Evolutionary conservation across 2,888 invertebrate genomes (phyloP).

Genomic region (Protophormia terraenovae): DNA sequence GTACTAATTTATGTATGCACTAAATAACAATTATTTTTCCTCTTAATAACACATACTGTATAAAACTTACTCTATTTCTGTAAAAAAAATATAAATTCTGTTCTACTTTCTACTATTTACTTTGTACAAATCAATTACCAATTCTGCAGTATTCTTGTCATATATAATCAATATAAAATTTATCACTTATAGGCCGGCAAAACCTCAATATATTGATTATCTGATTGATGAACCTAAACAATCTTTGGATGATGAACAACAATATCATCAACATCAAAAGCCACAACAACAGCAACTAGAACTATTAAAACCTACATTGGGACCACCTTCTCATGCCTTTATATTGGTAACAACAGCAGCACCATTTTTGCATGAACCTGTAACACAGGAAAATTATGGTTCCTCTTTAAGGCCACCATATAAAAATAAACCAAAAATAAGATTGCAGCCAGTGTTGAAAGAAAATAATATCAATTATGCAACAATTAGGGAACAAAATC

Average conservation of each 20-base stretch:
- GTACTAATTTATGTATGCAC: too few relatives aligned
- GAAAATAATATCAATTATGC: conserved; percentile 64
- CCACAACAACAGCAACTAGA: conserved; percentile 22
- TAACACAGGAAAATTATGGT: conserved; percentile 69
- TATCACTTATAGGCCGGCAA: conserved; percentile 62
- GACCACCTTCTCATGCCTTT: conserved; percentile 71
- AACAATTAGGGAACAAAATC: conserved; percentile 60
- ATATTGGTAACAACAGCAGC: conserved; percentile 75
- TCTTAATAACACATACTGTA: too few relatives aligned
- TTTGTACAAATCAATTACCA: background rate
- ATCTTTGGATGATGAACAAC: conserved; percentile 77
- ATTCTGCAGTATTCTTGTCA: too few relatives aligned
- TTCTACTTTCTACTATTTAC: background rate
- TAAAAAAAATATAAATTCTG: too few relatives aligned
- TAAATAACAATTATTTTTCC: too few relatives aligned
- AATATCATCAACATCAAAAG: conserved; percentile 5
- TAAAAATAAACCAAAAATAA: conserved; percentile 76
- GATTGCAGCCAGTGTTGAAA: conserved; percentile 73
- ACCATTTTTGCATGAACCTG: conserved; percentile 65
- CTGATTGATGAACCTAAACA: conserved; percentile 78
- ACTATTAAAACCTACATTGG: conserved; percentile 48
- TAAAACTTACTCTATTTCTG: too few relatives aligned
- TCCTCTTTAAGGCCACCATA: conserved; percentile 74
- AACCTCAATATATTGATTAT: conserved; percentile 76
- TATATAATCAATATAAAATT: too few relatives aligned